Conservation (phyloP, 2,888 invertebrate species). For the Alitta virens region DNA sequence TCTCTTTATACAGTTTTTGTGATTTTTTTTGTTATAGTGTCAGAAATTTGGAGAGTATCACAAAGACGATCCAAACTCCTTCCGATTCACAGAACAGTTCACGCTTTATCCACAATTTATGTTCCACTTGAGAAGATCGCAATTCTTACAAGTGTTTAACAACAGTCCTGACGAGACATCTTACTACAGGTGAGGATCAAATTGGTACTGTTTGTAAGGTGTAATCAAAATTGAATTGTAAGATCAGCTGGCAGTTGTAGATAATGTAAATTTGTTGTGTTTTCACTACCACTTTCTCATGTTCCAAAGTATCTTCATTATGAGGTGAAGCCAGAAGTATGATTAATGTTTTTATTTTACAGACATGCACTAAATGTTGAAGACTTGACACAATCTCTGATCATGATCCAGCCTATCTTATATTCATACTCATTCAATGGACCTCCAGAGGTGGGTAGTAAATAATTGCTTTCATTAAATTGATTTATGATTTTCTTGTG, state of each 20-base stretch:
- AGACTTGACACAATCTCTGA: slow-evolving; percentile 92
- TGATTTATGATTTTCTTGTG: too few species aligned
- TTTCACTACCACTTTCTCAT: too few species aligned
- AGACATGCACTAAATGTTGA: slow-evolving; percentile 97
- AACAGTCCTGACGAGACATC: slow-evolving; percentile 99
- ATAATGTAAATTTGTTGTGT: too few species aligned
- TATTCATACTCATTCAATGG: slow-evolving; percentile 98
- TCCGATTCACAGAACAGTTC: slow-evolving; percentile 93
- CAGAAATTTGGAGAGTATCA: slow-evolving; percentile 99
- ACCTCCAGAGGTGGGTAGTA: slow-evolving; percentile 76
- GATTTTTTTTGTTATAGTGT: slow-evolving; percentile 67
- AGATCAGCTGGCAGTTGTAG: too few species aligned
- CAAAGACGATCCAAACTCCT: slow-evolving; percentile 95
- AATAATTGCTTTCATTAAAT: too few species aligned
- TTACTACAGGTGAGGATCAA: slow-evolving; percentile 87
- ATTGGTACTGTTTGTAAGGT: too few species aligned
- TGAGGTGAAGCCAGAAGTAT: too few species aligned
- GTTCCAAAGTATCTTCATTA: too few species aligned
- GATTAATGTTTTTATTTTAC: slow-evolving; percentile 7
- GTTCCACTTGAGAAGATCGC: slow-evolving; percentile 97
- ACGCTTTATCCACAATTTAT: slow-evolving; percentile 99
- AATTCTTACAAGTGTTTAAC: slow-evolving; percentile 99
- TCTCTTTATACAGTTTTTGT: too few species aligned
- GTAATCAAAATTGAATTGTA: too few species aligned
- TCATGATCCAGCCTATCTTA: slow-evolving; percentile 99